Evolutionary conservation across 2,888 invertebrate genomes (phyloP).

Genomic region (Omphaloscelis lunosa): DNA sequence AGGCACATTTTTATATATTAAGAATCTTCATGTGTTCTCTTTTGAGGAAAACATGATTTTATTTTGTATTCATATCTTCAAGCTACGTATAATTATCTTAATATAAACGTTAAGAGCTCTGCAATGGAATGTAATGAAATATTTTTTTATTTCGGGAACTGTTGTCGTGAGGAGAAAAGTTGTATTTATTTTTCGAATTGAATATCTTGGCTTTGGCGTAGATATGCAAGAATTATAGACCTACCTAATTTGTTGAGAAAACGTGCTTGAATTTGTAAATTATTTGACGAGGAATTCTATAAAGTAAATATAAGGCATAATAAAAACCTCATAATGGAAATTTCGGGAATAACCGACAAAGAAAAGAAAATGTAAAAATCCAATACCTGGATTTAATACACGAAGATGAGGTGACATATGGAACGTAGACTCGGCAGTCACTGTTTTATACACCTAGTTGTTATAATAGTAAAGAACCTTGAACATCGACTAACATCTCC

Average conservation of each 20-base stretch:
- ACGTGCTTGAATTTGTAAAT: background rate
- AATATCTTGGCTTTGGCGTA: background rate
- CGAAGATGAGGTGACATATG: background rate
- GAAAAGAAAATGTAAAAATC: background rate
- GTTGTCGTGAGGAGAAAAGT: background rate
- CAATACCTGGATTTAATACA: background rate
- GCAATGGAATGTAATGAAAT: constrained; percentile 24
- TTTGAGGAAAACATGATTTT: constrained; percentile 43
- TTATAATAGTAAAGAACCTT: background rate
- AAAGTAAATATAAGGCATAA: background rate
- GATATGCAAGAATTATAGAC: constrained; percentile 11
- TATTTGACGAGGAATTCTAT: background rate
- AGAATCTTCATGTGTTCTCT: constrained; percentile 21
- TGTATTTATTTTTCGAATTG: background rate
- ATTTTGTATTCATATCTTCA: constrained; percentile 47
- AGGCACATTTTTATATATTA: constrained; percentile 40
- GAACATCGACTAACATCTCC: background rate
- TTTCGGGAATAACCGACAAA: background rate
- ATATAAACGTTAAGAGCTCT: constrained; percentile 22
- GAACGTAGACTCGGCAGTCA: background rate
- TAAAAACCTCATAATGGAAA: background rate
- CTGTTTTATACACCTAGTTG: background rate
- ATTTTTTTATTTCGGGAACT: constrained; percentile 28
- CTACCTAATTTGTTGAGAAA: background rate
- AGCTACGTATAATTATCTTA: constrained; percentile 41